phyloP scores from a whole-genome alignment of 2,888 invertebrate genomes.

The Panzeria rudis region DNA sequence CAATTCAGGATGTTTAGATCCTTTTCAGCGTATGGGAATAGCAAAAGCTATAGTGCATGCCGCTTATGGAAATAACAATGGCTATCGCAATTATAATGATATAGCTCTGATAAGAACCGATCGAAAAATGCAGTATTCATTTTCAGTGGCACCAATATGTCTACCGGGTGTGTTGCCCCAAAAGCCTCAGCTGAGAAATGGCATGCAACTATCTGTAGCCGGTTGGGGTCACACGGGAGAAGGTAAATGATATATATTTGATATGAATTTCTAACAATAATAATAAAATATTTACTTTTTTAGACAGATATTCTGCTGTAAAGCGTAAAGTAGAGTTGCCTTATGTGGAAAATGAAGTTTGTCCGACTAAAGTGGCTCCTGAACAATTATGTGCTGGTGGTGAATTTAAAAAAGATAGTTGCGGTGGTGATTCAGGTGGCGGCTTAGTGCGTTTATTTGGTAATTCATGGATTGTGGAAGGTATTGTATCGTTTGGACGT shows the following conservation, averaged over 20 bases:
- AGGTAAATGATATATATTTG: slow-evolving; percentile 55
- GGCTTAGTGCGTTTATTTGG: slow-evolving; percentile 86
- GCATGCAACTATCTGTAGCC: slow-evolving; percentile 83
- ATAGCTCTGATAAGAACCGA: slow-evolving; percentile 88
- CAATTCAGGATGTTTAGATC: slow-evolving; percentile 83
- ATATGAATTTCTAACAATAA: not conserved
- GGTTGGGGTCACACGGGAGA: slow-evolving; percentile 86
- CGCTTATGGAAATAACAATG: slow-evolving; percentile 84
- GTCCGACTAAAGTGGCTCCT: slow-evolving; percentile 70
- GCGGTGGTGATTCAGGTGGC: slow-evolving; percentile 89
- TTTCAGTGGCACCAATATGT: slow-evolving; percentile 86
- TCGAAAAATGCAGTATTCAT: slow-evolving; percentile 84
- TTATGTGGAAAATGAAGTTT: slow-evolving; percentile 63
- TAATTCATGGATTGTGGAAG: slow-evolving; percentile 85
- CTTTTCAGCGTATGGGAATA: slow-evolving; percentile 85
- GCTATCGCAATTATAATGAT: slow-evolving; percentile 86
- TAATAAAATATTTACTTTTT: not conserved
- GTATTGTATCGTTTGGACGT: slow-evolving; percentile 87
- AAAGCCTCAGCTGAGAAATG: slow-evolving; percentile 39
- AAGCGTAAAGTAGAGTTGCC: slow-evolving; percentile 73
- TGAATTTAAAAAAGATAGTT: slow-evolving; percentile 86
- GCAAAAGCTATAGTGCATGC: slow-evolving; percentile 87
- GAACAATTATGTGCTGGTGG: slow-evolving; percentile 88
- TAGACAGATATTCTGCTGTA: slow-evolving; percentile 53
- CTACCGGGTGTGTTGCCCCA: slow-evolving; percentile 81